A percentile compares a stretch with the other conserved stretches of the same genome.
Evolutionary conservation across 2,888 invertebrate genomes (phyloP).

Genomic region (Eucriotettix oculatus): DNA sequence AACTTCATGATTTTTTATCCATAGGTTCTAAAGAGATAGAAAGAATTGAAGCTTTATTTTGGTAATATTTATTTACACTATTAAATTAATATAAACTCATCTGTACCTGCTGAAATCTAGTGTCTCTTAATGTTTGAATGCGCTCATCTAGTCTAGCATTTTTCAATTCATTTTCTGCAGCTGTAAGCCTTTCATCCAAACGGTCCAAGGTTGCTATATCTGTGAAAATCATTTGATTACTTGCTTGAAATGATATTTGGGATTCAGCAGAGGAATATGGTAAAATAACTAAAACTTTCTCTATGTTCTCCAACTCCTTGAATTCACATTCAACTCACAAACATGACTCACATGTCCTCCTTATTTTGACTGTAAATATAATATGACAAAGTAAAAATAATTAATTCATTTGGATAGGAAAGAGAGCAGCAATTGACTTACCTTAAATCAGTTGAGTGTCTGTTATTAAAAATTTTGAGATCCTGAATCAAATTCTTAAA

Average conservation of each 20-base stretch:
- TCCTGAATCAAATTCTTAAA: too few species aligned
- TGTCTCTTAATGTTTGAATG: constrained; percentile 53
- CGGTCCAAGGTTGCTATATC: constrained; percentile 24
- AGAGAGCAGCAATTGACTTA: too few species aligned
- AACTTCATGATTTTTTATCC: constrained; percentile 64
- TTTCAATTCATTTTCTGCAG: constrained; percentile 52
- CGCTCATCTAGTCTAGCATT: constrained; percentile 60
- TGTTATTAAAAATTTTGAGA: too few species aligned
- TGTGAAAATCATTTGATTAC: constrained; percentile 19
- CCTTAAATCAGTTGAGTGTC: too few species aligned
- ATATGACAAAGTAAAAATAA: too few species aligned
- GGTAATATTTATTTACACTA: background rate
- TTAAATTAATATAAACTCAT: constrained; percentile 12
- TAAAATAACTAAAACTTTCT: constrained; percentile 4
- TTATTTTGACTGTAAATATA: too few species aligned
- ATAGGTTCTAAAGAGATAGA: constrained; percentile 30
- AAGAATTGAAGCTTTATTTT: background rate
- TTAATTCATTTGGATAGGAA: too few species aligned
- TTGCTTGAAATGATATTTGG: background rate
- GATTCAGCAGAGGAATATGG: background rate
- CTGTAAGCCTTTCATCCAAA: constrained; percentile 45
- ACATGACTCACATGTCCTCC: too few species aligned
- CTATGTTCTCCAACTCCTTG: background rate
- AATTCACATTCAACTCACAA: background rate
- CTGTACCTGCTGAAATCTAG: constrained; percentile 46